Evolutionary conservation across 2,113 vertebrate genomes (phyloP).

Genomic region (Odontesthes bonariensis): DNA sequence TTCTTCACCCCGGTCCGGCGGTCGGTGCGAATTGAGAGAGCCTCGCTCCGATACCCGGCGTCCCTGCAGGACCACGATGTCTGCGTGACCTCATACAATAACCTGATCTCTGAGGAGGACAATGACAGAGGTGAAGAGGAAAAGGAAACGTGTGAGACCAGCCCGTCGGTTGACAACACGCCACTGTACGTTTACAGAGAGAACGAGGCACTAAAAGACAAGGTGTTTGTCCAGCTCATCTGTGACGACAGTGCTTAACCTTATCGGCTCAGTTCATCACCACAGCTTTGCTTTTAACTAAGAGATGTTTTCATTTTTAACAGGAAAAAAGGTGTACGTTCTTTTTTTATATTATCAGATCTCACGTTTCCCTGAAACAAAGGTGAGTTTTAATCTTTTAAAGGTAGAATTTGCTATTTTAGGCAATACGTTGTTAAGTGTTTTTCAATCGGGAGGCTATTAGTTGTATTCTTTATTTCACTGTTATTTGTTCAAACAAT

Average conservation of each 20-base stretch:
- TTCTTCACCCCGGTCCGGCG: slow-evolving; percentile 85
- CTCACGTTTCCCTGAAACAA: background rate
- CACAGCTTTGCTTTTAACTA: too few species aligned
- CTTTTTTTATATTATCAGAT: background rate
- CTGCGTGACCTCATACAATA: slow-evolving; percentile 79
- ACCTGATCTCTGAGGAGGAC: slow-evolving; percentile 69
- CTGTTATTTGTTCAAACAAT: too few species aligned
- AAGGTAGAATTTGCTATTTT: too few species aligned
- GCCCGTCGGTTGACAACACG: background rate
- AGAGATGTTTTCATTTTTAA: too few species aligned
- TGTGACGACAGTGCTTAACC: slow-evolving; percentile 14
- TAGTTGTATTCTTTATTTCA: too few species aligned
- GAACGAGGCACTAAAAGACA: slow-evolving; percentile 80
- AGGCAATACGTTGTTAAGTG: too few species aligned
- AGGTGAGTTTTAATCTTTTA: too few species aligned
- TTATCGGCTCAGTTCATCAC: background rate
- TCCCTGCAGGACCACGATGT: slow-evolving; percentile 80
- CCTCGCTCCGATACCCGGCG: slow-evolving; percentile 57
- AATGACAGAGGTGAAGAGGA: background rate
- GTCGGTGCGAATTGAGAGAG: slow-evolving; percentile 79
- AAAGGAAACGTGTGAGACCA: background rate
- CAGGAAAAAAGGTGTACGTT: too few species aligned
- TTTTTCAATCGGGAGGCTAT: too few species aligned
- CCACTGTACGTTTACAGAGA: slow-evolving; percentile 80
- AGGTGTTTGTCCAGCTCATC: slow-evolving; percentile 68